phyloP scores from a whole-genome alignment of 2,113 vertebrate species.

The Megaceryle maxima region DNA sequence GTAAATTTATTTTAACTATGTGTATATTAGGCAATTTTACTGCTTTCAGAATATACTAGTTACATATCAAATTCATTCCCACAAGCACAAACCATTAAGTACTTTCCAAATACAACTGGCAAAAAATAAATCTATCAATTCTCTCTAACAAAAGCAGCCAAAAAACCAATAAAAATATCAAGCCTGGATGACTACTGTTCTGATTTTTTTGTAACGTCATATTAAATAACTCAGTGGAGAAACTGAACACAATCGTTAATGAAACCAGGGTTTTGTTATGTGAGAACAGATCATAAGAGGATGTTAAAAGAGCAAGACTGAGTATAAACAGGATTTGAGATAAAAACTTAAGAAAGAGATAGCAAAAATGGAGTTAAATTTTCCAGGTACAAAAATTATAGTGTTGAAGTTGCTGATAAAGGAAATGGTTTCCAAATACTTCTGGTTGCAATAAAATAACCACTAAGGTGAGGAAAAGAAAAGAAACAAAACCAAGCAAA shows the following conservation, averaged over 20 bases:
- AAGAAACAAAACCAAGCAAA: not conserved
- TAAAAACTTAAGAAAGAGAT: not conserved
- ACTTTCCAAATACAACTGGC: not conserved
- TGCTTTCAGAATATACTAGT: not conserved
- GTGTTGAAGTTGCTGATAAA: not conserved
- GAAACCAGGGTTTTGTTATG: not conserved
- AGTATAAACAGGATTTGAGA: not conserved
- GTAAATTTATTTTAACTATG: not conserved
- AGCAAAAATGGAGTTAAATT: not conserved
- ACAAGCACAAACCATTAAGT: not conserved
- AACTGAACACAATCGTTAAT: not conserved
- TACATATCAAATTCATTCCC: not conserved
- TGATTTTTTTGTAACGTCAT: not conserved
- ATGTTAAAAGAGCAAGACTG: not conserved
- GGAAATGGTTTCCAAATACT: not conserved
- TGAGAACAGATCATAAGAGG: not conserved
- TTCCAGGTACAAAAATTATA: not conserved
- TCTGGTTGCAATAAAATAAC: not conserved
- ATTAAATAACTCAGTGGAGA: not conserved
- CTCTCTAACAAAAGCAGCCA: not conserved
- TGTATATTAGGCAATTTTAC: not conserved
- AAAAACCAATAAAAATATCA: not conserved
- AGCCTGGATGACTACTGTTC: not conserved
- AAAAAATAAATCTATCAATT: not conserved
- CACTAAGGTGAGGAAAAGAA: not conserved